These are phyloP conservation scores for Litoditis marina DNA, from an alignment of 2,888 invertebrate genomes.

Conservation along the genomic window DNA sequence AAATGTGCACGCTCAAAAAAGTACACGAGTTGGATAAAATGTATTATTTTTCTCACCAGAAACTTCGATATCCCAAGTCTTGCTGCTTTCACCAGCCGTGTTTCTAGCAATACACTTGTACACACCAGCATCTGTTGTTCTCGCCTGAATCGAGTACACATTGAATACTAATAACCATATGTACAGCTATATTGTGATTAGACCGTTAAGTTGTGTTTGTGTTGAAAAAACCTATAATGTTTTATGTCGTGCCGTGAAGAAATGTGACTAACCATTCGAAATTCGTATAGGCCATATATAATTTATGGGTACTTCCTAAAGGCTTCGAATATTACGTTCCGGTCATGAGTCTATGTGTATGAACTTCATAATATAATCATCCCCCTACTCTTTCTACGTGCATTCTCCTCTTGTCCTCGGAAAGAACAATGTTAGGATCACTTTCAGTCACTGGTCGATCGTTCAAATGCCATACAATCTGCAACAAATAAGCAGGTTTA, in stretches of 20 bases:
- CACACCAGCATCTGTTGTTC: conserved; percentile 53
- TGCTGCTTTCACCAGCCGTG: conserved; percentile 55
- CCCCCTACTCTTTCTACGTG: conserved; percentile 44
- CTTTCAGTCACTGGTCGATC: conserved; percentile 44
- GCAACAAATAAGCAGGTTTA: conserved; percentile 3
- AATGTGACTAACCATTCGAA: too few relatives aligned
- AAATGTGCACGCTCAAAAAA: too few relatives aligned
- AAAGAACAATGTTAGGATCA: conserved; percentile 38
- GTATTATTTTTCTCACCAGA: conserved; percentile 36
- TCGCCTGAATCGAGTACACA: conserved; percentile 31
- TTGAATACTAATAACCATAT: not conserved
- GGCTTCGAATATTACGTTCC: too few relatives aligned
- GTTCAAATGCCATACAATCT: conserved; percentile 58
- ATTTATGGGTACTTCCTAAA: too few relatives aligned
- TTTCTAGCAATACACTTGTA: conserved; percentile 61
- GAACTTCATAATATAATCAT: too few relatives aligned
- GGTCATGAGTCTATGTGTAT: too few relatives aligned
- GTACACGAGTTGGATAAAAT: conserved; percentile 1
- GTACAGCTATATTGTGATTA: too few relatives aligned
- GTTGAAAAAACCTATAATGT: too few relatives aligned
- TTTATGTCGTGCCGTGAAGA: not conserved
- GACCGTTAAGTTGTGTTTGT: too few relatives aligned
- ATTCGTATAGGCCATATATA: too few relatives aligned
- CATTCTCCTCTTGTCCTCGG: conserved; percentile 56
- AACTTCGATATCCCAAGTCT: conserved; percentile 58